Evolutionary conservation across 2,797 vertebrate genomes (phyloP).

Genomic region (Thunnus albacares): DNA sequence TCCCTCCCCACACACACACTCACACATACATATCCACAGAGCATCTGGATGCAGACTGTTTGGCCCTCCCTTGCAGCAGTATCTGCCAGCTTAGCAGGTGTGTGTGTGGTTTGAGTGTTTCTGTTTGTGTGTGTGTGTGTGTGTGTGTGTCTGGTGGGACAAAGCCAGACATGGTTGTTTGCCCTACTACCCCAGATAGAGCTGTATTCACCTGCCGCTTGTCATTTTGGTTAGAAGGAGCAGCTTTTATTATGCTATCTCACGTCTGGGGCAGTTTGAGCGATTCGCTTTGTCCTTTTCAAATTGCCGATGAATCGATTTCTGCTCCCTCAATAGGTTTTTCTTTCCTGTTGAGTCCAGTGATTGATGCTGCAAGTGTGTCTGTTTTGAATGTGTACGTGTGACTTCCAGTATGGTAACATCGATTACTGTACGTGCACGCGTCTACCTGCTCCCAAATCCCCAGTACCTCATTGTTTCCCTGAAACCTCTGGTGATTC

Average conservation of each 20-base stretch:
- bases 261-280: conserved; percentile 46
- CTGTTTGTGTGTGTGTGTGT: conserved; percentile 30
- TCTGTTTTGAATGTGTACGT: conserved; percentile 10
- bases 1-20: conserved; percentile 7
- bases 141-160: conserved; percentile 57
- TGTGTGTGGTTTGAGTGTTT: conserved; percentile 16
- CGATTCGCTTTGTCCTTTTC: conserved; percentile 51
- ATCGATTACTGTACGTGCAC: conserved; percentile 37
- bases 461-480: conserved; percentile 47
- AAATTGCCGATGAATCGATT: conserved; percentile 52
- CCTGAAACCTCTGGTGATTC: conserved; percentile 46
- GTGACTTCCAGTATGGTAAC: neutral
- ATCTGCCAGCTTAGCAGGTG: conserved; percentile 69
- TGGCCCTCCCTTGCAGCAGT: conserved; percentile 51
- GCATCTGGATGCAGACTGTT: conserved; percentile 68
- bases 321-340: conserved; percentile 20
- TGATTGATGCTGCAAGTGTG: conserved; percentile 47
- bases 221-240: conserved; percentile 47
- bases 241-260: conserved; percentile 39
- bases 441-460: conserved; percentile 24
- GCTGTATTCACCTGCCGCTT: conserved; percentile 43
- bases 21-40: conserved; percentile 23
- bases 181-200: conserved; percentile 74
- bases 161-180: conserved; percentile 63
- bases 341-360: conserved; percentile 12